A percentile compares a stretch with the other conserved stretches of the same genome.
Conservation (phyloP, 2,113 vertebrate species). For the Petromus typicus region DNA sequence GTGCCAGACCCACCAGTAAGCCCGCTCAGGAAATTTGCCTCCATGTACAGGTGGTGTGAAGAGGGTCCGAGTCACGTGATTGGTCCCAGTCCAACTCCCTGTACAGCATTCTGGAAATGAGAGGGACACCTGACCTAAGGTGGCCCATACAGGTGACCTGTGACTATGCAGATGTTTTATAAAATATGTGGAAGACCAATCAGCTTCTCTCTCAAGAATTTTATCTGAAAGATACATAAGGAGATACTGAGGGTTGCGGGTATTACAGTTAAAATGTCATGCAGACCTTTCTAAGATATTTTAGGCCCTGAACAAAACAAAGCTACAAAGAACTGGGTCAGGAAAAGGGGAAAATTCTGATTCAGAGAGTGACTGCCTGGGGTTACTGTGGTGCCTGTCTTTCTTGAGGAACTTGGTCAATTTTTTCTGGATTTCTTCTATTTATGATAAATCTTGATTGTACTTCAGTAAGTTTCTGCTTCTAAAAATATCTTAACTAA, state of each 20-base stretch:
- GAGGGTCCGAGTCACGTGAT: not conserved
- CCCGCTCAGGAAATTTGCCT: slow-evolving; percentile 8
- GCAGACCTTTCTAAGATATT: slow-evolving; percentile 37
- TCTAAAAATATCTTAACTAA: slow-evolving; percentile 57
- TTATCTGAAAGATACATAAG: slow-evolving; percentile 27
- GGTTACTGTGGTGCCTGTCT: not conserved
- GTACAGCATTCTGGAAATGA: not conserved
- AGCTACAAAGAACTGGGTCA: not conserved
- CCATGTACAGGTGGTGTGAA: not conserved
- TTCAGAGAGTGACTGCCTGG: not conserved
- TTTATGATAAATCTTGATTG: not conserved
- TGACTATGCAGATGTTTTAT: not conserved
- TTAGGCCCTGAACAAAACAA: not conserved
- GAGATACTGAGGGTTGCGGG: not conserved
- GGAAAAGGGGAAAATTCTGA: not conserved
- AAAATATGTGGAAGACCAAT: not conserved
- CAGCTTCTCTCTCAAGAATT: not conserved
- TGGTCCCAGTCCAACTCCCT: not conserved
- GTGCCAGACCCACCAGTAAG: not conserved
- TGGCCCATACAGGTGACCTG: not conserved
- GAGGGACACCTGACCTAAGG: not conserved
- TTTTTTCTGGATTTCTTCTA: not conserved
- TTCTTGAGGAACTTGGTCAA: not conserved
- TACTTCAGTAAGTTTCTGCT: slow-evolving; percentile 17
- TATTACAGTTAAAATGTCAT: not conserved